Evolutionary conservation across 2,797 vertebrate species (phyloP), one percentile per base, ranked within the genome.

Genomic region (Hoplostethus atlanticus): DNA sequence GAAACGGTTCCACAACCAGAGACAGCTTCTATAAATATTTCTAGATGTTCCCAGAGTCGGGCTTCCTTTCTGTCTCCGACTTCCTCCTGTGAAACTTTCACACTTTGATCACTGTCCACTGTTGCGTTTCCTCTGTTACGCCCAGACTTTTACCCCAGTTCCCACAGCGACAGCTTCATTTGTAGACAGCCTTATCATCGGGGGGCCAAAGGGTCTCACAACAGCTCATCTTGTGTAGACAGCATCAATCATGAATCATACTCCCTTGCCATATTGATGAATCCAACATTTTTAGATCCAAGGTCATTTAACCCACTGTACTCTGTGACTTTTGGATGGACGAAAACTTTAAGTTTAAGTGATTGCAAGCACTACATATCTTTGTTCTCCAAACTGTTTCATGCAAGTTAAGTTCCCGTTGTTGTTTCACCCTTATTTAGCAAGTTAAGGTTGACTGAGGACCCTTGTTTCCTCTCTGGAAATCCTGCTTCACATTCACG

Each of bases 91-190:
- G 34, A 34, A 34, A 34, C 34, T 5, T 34, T 34, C 34, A 34
- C 34, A 34, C 34, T 34, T 34, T 5, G 34, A 34, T 4, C 34
- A 62, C 74, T 82, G 81, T 68, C 77, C 71, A n/a, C 63, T 34
- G 48, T 79, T 71, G 30, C 30, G 40, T 56, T 75, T 71, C 31
- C 30, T 63, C 31, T 6, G 31, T 52, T 51, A 42, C 46, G 21
- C 58, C 50, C 54, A 54, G 46, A 34, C n/a, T 6, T 10, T 51
- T 13, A 25, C 60, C 63, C 56, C 57, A 34, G 52, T 58, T 73
- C 70, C 76, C 70, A 73, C 47, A 21, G 60, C 52, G 15, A 30
- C 56, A n/a, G 38, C 21, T 38, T 28, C 42, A 16, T 56, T 61
- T 53, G 60, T 59, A 59, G 46, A 64, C 40, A 21, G 31, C 7